Conservation (phyloP, 1,140 invertebrate species). For the Leptopilina clavipes region DNA sequence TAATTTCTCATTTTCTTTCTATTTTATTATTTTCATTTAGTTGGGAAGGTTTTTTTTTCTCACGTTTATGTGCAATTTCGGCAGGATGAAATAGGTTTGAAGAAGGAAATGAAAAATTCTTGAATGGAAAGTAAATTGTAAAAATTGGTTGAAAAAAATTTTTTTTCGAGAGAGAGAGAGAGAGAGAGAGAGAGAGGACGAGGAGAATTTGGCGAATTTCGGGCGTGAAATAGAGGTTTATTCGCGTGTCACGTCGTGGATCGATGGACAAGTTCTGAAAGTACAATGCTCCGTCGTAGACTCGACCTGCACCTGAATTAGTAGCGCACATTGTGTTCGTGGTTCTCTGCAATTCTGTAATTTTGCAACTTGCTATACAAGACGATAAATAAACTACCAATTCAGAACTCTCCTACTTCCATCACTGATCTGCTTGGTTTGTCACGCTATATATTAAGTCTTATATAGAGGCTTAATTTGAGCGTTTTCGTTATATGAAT, state of each 20-base stretch:
- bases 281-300: constrained; percentile 22
- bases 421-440: background rate
- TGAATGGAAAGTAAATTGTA: background rate
- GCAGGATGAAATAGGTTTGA: no score
- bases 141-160: no score
- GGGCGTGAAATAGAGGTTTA: constrained; percentile 16
- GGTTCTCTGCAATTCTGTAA: constrained; percentile 32
- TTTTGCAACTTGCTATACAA: background rate
- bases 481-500: constrained; percentile 25
- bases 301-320: constrained; percentile 23
- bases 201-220: background rate
- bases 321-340: constrained; percentile 1
- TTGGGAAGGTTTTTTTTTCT: no score
- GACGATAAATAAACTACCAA: constrained; percentile 27
- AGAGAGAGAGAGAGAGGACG: background rate
- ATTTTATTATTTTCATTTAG: no score
- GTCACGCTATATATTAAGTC: background rate
- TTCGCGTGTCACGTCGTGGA: constrained; percentile 27
- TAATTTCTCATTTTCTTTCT: background rate
- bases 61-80: background rate
- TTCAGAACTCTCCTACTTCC: background rate
- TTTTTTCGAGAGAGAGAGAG: background rate
- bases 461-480: background rate
- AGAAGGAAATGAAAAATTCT: background rate
- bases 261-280: constrained; percentile 32